A percentile compares a stretch with the other conserved stretches of the same genome.
These are phyloP conservation scores for Ictalurus furcatus DNA, from an alignment of 2,113 vertebrate genomes.

Conservation along the genomic window DNA sequence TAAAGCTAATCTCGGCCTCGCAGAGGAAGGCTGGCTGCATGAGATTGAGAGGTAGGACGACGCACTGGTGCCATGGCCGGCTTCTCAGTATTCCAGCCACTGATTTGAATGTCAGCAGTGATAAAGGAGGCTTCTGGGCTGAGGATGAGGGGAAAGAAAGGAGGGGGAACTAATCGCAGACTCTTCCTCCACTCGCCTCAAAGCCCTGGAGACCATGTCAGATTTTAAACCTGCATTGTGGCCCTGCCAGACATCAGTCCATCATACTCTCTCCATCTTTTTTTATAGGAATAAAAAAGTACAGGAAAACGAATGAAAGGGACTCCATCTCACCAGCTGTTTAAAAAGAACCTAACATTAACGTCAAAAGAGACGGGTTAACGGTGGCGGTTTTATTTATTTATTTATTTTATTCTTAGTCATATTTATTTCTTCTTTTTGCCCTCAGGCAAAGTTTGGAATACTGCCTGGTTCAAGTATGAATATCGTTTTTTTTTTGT, in stretches of 20 bases:
- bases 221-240: slow-evolving; percentile 20
- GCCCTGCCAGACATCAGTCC: neutral
- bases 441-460: slow-evolving; percentile 11
- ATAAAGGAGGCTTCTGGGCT: slow-evolving; percentile 35
- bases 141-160: neutral
- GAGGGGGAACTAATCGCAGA: slow-evolving; percentile 41
- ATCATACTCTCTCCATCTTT: neutral
- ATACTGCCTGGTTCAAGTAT: slow-evolving; percentile 19
- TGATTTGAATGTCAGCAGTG: slow-evolving; percentile 55
- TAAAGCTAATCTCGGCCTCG: slow-evolving; percentile 25
- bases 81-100: slow-evolving; percentile 44
- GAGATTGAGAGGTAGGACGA: slow-evolving; percentile 23
- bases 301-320: neutral
- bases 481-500: neutral
- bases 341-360: slow-evolving; percentile 13
- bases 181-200: slow-evolving; percentile 7
- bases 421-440: neutral
- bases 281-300: neutral
- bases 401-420: no score
- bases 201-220: slow-evolving; percentile 24
- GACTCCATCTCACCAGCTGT: neutral
- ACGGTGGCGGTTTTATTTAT: no score
- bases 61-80: neutral
- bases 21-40: slow-evolving; percentile 4
- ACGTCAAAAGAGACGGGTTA: slow-evolving; percentile 8